phyloP scores from a whole-genome alignment of 1,140 invertebrate species.

The Neuroterus valhalla region DNA sequence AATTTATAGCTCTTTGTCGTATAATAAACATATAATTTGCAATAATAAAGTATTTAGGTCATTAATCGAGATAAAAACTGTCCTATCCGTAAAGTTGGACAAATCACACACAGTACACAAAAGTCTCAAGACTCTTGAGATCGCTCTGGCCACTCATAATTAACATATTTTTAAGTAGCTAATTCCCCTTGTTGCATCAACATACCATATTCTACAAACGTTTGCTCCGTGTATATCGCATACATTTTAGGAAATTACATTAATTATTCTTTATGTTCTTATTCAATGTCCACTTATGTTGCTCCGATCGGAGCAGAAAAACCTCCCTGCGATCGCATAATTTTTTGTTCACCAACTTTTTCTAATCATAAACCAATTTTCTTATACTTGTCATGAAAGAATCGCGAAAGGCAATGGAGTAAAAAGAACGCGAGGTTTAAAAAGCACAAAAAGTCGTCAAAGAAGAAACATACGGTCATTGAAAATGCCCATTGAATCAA shows the following conservation, averaged over 20 bases:
- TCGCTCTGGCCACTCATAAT: too few species aligned
- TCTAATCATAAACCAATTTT: conserved; percentile 17
- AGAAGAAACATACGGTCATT: conserved; percentile 17
- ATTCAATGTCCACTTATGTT: neutral
- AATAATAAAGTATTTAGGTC: too few species aligned
- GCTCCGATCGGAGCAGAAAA: neutral
- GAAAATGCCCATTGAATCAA: conserved; percentile 6
- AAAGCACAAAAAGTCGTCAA: conserved; percentile 9
- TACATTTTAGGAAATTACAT: neutral
- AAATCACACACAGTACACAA: too few species aligned
- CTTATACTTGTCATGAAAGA: conserved; percentile 18
- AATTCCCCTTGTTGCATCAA: too few species aligned
- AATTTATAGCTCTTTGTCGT: too few species aligned
- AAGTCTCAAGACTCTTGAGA: too few species aligned
- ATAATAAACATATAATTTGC: too few species aligned
- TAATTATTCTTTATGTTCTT: conserved; percentile 8
- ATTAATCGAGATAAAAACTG: too few species aligned
- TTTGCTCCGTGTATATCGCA: too few species aligned
- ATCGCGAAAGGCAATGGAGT: conserved; percentile 17
- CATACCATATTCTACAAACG: too few species aligned
- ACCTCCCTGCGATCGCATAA: neutral
- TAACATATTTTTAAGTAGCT: too few species aligned
- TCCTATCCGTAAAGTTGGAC: too few species aligned
- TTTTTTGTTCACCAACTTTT: conserved; percentile 16
- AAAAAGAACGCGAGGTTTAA: conserved; percentile 18